Evolutionary conservation across 2,797 vertebrate species (phyloP).

Genomic region (Vultur gryphus): DNA sequence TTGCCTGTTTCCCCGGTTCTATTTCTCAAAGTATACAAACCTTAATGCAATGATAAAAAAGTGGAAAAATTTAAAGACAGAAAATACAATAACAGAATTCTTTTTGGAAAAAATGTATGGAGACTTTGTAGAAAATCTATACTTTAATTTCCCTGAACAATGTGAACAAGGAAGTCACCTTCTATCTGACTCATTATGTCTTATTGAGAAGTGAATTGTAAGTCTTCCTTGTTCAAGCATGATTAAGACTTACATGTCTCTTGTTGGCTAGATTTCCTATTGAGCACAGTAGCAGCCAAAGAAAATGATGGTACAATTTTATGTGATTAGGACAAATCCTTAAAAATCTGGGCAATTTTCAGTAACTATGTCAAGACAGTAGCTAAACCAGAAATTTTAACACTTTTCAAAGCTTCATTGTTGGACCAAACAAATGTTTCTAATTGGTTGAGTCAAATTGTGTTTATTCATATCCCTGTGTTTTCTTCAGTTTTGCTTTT

Average conservation of each 20-base stretch:
- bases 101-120: neutral
- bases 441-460: neutral
- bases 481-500: conserved; percentile 24
- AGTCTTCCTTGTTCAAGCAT: conserved; percentile 12
- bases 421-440: conserved; percentile 23
- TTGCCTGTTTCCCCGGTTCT: neutral
- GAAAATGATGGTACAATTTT: conserved; percentile 61
- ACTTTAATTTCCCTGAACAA: neutral
- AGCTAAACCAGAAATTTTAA: conserved; percentile 31
- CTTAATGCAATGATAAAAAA: neutral
- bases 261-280: conserved; percentile 63
- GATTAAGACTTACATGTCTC: conserved; percentile 48
- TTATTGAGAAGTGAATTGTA: neutral
- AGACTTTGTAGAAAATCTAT: neutral
- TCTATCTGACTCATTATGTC: neutral
- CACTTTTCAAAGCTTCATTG: conserved; percentile 14
- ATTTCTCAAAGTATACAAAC: neutral
- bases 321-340: conserved; percentile 63
- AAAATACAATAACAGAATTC: neutral
- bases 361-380: conserved; percentile 12
- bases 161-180: neutral
- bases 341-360: conserved; percentile 48
- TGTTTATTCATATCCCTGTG: neutral
- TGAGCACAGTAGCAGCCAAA: conserved; percentile 57
- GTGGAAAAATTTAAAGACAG: neutral